These are phyloP conservation scores for Cydia amplana DNA, from an alignment of 1,140 invertebrate genomes.

Conservation along the genomic window DNA sequence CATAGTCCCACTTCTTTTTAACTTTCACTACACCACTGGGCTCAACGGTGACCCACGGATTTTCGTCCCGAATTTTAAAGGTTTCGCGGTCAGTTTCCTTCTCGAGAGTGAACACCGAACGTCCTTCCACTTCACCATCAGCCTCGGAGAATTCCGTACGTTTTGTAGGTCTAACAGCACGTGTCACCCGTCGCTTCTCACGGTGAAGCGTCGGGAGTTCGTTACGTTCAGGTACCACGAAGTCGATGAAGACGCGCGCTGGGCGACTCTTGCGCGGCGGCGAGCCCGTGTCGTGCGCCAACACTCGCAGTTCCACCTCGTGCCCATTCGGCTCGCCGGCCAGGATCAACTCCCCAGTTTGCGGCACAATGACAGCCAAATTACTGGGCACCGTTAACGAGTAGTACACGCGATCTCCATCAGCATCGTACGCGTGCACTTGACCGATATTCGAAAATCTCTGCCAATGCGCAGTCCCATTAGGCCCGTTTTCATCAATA, in stretches of 20 bases:
- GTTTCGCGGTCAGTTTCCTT: constrained; percentile 95
- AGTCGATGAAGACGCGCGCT: constrained; percentile 88
- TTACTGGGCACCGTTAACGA: constrained; percentile 88
- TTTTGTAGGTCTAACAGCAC: constrained; percentile 94
- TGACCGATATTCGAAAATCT: constrained; percentile 89
- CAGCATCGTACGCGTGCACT: constrained; percentile 90
- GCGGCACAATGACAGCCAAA: constrained; percentile 91
- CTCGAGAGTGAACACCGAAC: constrained; percentile 93
- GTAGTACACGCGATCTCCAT: constrained; percentile 93
- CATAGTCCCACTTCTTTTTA: constrained; percentile 98
- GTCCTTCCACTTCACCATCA: constrained; percentile 92
- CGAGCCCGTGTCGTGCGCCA: constrained; percentile 89
- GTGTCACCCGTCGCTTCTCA: constrained; percentile 89
- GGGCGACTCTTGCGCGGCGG: constrained; percentile 86
- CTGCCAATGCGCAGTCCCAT: constrained; percentile 83
- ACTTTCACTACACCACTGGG: constrained; percentile 94
- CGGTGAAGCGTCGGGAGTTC: constrained; percentile 83
- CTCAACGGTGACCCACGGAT: constrained; percentile 96
- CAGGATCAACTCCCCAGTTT: constrained; percentile 93
- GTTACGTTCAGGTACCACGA: constrained; percentile 82
- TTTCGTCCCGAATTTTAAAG: constrained; percentile 95
- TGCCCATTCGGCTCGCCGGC: constrained; percentile 86
- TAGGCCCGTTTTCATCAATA: constrained; percentile 75
- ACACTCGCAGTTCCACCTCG: constrained; percentile 85
- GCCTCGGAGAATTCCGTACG: constrained; percentile 95